Evolutionary conservation across 2,113 vertebrate genomes (phyloP), one percentile per base, ranked within the genome.

Genomic region (Oryzias curvinotus): DNA sequence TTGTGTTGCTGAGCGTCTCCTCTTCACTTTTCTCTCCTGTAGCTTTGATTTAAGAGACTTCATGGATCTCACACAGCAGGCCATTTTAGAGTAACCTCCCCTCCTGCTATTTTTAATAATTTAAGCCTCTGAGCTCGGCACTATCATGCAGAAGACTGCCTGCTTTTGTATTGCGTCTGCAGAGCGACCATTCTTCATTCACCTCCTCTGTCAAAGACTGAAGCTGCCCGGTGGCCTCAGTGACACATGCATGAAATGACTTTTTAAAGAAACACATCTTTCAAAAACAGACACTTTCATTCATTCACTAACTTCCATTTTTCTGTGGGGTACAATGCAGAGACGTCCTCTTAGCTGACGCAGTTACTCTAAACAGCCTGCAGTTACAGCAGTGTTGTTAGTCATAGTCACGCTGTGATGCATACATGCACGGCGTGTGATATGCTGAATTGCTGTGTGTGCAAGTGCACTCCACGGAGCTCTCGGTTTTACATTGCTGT

Each of bases 191-290:
- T 75, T 71, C 62, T 41, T 80, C 73, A 77, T 67, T 47, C 53
- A 77, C 57, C 67, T 71, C 62, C 36, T 45, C 71, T 72, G 75
- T 70, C 64, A 74, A 51, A 79, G 81, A 75, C 71, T 72, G 73
- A 72, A 68, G 58, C n/a, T 14, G n/a, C 63, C 66, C 66, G 48
- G 4, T 18, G 54, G 70, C 52, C 64, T 56, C 49, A 23, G 58
- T 59, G 78, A 81, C 81, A 81, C 61, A n/a, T 12, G 60, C 70
- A 56, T 81, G 59, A 79, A 57, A 77, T 81, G 75, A 86, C 81
- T 79, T 66, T 79, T 82, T 36, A 36, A 80, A 71, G 52, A 75
- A 60, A 57, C 67, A 53, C 63, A 57, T 66, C 49, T 50, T 51
- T 58, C 57, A 21, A 30, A 55, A 70, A 58, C 61, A 54, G 57